phyloP scores from a whole-genome alignment of 1,140 invertebrate species.

The Caenorhabditis inopinata region DNA sequence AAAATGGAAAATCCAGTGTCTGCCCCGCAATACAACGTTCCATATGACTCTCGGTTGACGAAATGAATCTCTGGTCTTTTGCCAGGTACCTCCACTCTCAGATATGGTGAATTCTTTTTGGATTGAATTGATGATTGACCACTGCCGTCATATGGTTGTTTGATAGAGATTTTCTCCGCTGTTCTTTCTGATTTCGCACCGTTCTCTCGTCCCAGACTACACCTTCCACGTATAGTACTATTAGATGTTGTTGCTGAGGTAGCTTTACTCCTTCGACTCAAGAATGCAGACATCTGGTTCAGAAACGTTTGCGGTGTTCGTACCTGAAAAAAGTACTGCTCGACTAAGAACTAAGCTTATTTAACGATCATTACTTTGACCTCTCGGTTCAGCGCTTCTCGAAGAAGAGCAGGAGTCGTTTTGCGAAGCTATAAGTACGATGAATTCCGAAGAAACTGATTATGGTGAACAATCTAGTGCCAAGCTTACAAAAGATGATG shows the following conservation, averaged over 20 bases:
- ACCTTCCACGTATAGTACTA: constrained; percentile 5
- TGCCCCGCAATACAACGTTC: not conserved
- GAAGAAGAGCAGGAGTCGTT: not conserved
- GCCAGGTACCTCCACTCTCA: not conserved
- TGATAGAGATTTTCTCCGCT: not conserved
- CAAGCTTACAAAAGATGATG: too few relatives aligned
- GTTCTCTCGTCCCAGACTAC: not conserved
- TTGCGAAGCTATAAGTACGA: not conserved
- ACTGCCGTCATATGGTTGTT: not conserved
- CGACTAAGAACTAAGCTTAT: too few relatives aligned
- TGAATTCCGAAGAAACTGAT: too few relatives aligned
- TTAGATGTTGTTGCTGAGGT: not conserved
- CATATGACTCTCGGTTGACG: not conserved
- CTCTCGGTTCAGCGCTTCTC: not conserved
- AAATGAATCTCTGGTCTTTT: not conserved
- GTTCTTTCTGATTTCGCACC: not conserved
- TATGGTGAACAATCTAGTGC: too few relatives aligned
- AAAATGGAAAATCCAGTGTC: not conserved
- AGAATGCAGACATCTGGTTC: not conserved
- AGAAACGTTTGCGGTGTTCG: not conserved
- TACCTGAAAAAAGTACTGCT: not conserved
- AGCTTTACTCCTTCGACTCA: not conserved
- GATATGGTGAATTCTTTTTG: not conserved
- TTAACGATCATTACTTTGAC: not conserved
- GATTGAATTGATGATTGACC: not conserved